Conservation (phyloP, 2,113 vertebrate genomes). For the Oryzias melastigma region DNA sequence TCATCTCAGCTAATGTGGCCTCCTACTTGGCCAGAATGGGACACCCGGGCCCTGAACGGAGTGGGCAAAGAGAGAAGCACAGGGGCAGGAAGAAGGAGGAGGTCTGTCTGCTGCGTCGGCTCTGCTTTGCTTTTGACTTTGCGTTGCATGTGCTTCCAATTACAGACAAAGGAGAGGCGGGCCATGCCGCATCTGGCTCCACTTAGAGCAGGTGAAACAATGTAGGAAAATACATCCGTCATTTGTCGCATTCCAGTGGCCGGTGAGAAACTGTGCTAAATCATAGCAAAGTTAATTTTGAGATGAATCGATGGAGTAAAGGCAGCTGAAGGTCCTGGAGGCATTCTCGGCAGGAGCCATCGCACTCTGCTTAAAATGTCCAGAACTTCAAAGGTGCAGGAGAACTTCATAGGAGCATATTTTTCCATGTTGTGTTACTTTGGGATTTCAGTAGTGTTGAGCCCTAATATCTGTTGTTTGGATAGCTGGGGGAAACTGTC, state of each 20-base stretch:
- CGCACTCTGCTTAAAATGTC: constrained; percentile 13
- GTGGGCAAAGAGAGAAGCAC: not conserved
- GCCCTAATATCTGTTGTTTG: not conserved
- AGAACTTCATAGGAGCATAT: constrained; percentile 30
- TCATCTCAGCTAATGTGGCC: constrained; percentile 22
- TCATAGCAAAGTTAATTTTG: constrained; percentile 73
- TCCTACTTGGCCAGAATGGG: constrained; percentile 46
- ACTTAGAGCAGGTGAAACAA: constrained; percentile 83
- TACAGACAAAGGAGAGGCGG: constrained; percentile 68
- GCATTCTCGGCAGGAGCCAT: constrained; percentile 34
- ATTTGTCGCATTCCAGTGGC: constrained; percentile 70
- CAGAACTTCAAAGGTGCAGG: constrained; percentile 50
- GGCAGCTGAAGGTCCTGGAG: constrained; percentile 30
- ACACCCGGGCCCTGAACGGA: constrained; percentile 28
- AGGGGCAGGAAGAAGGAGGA: constrained; percentile 2
- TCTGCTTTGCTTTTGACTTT: constrained; percentile 46
- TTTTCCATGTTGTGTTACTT: constrained; percentile 5
- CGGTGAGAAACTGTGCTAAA: constrained; percentile 72
- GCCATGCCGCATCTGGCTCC: constrained; percentile 72
- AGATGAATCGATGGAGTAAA: constrained; percentile 44
- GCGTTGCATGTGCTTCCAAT: constrained; percentile 77
- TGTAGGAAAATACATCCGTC: constrained; percentile 82
- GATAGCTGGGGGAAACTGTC: not conserved
- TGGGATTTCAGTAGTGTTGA: constrained; percentile 19
- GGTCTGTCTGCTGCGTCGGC: constrained; percentile 26